A percentile compares a stretch with the other conserved stretches of the same genome.
These are phyloP conservation scores for Onychomys leucogaster DNA, from an alignment of 2,797 vertebrate species.

Conservation along the genomic window DNA sequence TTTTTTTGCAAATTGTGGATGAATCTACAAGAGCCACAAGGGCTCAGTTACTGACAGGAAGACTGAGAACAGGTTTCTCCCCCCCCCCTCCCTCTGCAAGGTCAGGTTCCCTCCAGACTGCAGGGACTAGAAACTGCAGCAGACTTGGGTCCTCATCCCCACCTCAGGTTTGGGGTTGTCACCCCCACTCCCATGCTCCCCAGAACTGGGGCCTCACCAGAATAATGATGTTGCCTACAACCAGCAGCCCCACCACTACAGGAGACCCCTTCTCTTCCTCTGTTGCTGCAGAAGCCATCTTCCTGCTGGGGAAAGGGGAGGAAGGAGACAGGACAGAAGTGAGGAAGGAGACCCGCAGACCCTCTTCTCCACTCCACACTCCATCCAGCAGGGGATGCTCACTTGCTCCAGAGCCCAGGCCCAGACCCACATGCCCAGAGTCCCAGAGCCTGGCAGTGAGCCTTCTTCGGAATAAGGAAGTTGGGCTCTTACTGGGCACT, in stretches of 20 bases:
- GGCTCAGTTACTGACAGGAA: background rate
- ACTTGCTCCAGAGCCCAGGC: background rate
- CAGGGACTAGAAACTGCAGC: background rate
- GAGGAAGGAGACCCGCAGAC: background rate
- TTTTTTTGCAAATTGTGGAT: background rate
- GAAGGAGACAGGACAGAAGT: background rate
- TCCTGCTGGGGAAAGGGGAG: background rate
- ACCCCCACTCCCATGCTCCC: background rate
- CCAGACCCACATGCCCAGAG: background rate
- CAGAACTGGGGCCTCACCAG: constrained; percentile 83
- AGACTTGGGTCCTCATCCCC: background rate
- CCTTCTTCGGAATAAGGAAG: background rate
- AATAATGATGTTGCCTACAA: constrained; percentile 87
- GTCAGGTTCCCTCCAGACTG: background rate
- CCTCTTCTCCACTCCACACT: background rate
- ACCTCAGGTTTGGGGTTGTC: background rate
- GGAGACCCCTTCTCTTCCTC: constrained; percentile 75
- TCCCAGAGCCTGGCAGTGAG: background rate
- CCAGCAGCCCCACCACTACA: constrained; percentile 81
- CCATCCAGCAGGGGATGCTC: background rate
- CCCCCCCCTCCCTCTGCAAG: background rate
- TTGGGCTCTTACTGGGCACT: background rate
- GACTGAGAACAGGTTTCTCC: background rate
- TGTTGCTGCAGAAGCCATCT: constrained; percentile 65
- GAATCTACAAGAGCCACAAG: background rate